Base-by-base conservation (phyloP, 2,797 vertebrate genomes). In the Hoplostethus mediterraneus region DNA sequence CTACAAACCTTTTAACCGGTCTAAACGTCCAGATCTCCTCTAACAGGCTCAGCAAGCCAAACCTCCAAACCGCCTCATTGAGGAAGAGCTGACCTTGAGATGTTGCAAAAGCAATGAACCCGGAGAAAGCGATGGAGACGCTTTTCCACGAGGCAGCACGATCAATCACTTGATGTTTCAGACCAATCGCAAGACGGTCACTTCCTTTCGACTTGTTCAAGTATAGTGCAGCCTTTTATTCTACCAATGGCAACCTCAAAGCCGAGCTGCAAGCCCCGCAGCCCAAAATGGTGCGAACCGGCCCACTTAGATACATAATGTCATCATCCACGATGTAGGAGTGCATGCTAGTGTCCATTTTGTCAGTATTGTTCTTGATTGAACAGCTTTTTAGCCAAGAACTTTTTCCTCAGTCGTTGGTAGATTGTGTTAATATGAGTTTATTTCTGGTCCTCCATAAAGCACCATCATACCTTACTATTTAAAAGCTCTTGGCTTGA, bases 261-360 rank as follows among this genome's bases (percentile, higher is more conserved):
- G 42, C 13, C 42, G 49, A 65, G 60, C 73, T 57, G 60, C 57
- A 51, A 51, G 28, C 58, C n/a, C 14, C 66, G 33, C 16, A 28
- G 44, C 64, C 11, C 58, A 67, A 67, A 68, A 57, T 44, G 69
- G 83, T 79, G 83, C 48, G 57, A 80, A 86, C 83, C 85, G 79
- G 67, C 77, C 60, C 11, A 36, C n/a, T 45, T 16, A 31, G 21
- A 65, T 44, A 47, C 62, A 25, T 52, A 17, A 31, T 58, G 45
- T 65, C 51, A 42, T 53, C 11, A 60, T 31, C 47, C 45, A 16
- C 30, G 30, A 51, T 63, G 31, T n/a, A 40, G 36, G 28, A n/a
- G 7, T 49, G 17, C 52, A 28, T 28, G 28, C 31, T 52, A 45
- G 66, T 25, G 54, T 65, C 73, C 54, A 56, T 76, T 75, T 72